Percentiles rank a stretch among this genome's conserved stretches.
These are phyloP conservation scores for Epicampocera succincta DNA, from an alignment of 2,888 invertebrate genomes.

Conservation along the genomic window DNA sequence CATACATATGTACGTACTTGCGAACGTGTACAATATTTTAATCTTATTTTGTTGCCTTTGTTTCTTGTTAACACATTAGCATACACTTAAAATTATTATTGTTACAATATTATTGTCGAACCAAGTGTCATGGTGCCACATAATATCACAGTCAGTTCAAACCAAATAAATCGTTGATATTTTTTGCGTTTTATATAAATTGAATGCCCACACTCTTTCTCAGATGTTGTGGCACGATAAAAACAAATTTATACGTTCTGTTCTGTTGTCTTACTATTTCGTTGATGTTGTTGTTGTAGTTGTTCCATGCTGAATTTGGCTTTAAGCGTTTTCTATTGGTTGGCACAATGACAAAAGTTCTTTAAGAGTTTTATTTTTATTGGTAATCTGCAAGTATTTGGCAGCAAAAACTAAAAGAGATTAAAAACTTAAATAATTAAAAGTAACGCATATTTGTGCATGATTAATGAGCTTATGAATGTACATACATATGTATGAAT, in stretches of 20 bases:
- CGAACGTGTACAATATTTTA: too few relatives aligned
- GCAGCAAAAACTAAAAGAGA: not conserved
- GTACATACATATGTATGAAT: too few relatives aligned
- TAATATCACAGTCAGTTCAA: conserved; percentile 20
- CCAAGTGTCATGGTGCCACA: conserved; percentile 58
- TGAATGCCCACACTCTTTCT: conserved; percentile 48
- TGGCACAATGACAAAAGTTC: conserved; percentile 58
- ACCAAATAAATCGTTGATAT: conserved; percentile 29
- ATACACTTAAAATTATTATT: conserved; percentile 7
- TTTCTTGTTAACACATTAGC: conserved; percentile 47
- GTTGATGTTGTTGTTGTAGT: not conserved
- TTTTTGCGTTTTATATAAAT: conserved; percentile 51
- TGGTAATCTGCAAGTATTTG: conserved; percentile 34
- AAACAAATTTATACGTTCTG: conserved; percentile 39
- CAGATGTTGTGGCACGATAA: conserved; percentile 48
- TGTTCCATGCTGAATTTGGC: conserved; percentile 24
- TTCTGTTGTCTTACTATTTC: not conserved
- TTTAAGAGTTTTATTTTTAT: conserved; percentile 23
- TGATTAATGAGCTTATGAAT: too few relatives aligned
- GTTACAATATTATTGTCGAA: conserved; percentile 30
- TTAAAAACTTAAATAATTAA: conserved; percentile 3
- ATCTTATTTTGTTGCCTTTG: conserved; percentile 22
- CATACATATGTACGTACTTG: too few relatives aligned
- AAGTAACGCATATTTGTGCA: not conserved
- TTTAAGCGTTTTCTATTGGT: conserved; percentile 10